phyloP scores from a whole-genome alignment of 2,113 vertebrate genomes.

The Hyaena hyaena region DNA sequence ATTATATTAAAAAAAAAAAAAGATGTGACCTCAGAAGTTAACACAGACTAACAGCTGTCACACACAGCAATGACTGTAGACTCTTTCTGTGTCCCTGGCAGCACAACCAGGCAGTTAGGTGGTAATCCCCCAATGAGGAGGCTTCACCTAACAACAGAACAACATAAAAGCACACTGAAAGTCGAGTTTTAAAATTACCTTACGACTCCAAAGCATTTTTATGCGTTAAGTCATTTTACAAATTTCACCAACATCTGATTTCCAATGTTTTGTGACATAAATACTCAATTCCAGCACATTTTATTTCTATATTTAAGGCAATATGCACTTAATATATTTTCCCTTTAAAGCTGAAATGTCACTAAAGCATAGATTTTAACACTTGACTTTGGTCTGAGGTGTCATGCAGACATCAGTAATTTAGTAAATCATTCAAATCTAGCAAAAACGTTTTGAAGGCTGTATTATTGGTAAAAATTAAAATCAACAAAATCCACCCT shows the following conservation, averaged over 20 bases:
- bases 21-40: background rate
- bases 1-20: background rate
- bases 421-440: background rate
- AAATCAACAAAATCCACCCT: background rate
- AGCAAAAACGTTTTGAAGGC: constrained; percentile 15
- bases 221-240: background rate
- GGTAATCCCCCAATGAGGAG: background rate
- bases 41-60: background rate
- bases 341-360: background rate
- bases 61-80: background rate
- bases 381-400: background rate
- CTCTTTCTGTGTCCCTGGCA: background rate
- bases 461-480: constrained; percentile 2
- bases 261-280: background rate
- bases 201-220: background rate
- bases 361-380: background rate
- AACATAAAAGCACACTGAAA: background rate
- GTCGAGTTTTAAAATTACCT: background rate
- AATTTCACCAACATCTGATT: background rate
- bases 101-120: too few relatives aligned
- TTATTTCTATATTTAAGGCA: background rate
- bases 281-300: background rate
- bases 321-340: background rate
- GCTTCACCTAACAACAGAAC: background rate
- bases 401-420: background rate